Evolutionary conservation across 2,888 invertebrate species (phyloP), one percentile per base, ranked within the genome.

Genomic region (Netelia virgata): DNA sequence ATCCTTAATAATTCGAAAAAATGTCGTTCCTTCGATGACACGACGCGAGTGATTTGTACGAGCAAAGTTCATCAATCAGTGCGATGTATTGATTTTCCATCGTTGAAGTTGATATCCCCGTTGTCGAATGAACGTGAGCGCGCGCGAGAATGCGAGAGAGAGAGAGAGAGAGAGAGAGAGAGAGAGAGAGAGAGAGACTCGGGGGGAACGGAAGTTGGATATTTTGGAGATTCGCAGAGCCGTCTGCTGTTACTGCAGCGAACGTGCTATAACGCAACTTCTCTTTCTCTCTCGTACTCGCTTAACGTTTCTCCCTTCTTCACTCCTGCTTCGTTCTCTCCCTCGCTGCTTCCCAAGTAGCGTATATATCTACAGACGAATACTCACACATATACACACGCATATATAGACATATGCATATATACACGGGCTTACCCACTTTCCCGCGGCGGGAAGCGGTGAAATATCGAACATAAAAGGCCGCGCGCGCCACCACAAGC

Each of bases 381-480:
- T n/a, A 53, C 36, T 23, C 20, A 72, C 14, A 16, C 16, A 36
- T 36, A 36, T 36, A 36, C 36, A 36, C 36, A 47, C 57, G 18
- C 55, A 55, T 57, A 57, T 55, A 36, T 36, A 8, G 36, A 55
- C 18, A 20, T 63, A 41, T 50, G 50, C 36, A 36, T n/a, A 41
- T 41, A 43, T 41, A 72, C 18, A 16, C 16, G 47, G 36, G 63
- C 73, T 78, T 82, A 79, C 72, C 78, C 75, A 82, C 84, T 89
- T 91, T 90, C 89, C 89, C 90, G 91, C 89, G 89, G 89, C 85
- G 88, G 88, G 88, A 86, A 86, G 83, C 88, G 86, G 85, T 88
- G 89, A 89, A 89, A 89, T 91, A 91, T 88, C 86, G 90, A 90
- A 84, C 87, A 89, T 86, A 91, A 90, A 91, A 91, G 91, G 91